Evolutionary conservation across 1,140 invertebrate species (phyloP).

Genomic region (Sminthurinus signatus): DNA sequence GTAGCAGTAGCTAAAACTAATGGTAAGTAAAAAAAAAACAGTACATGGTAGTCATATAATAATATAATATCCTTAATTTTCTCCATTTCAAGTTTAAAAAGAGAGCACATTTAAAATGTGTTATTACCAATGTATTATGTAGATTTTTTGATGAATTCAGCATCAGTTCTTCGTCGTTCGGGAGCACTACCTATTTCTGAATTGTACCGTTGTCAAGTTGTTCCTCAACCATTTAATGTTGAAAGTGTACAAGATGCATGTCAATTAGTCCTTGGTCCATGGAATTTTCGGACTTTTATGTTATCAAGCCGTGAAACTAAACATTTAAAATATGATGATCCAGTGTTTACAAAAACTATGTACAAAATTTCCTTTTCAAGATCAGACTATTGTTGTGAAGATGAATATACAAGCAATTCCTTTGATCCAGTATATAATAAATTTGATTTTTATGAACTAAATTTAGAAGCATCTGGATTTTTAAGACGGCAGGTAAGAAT

Average conservation of each 20-base stretch:
- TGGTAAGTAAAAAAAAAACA: neutral
- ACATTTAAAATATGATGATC: neutral
- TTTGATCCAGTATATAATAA: conserved; percentile 7
- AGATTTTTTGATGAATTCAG: no score
- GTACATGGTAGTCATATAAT: no score
- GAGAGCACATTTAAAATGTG: no score
- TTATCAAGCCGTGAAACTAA: conserved; percentile 5
- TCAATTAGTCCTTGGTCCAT: conserved; percentile 29
- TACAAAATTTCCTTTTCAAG: conserved; percentile 19
- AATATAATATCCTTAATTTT: no score
- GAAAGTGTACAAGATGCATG: conserved; percentile 22
- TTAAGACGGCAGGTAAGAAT: conserved; percentile 35
- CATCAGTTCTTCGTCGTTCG: no score
- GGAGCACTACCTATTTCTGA: conserved; percentile 20
- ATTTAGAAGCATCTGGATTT: conserved; percentile 38
- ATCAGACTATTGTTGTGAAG: neutral
- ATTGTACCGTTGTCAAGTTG: conserved; percentile 21
- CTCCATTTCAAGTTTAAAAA: no score
- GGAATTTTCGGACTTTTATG: conserved; percentile 32
- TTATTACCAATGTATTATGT: no score
- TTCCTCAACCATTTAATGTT: conserved; percentile 29
- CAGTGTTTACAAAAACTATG: conserved; percentile 29
- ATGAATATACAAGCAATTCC: no score
- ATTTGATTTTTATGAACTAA: conserved; percentile 33
- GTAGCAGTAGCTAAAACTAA: conserved; percentile 21